Conservation (phyloP, 2,797 vertebrate genomes). For the Centropyge bicolor region DNA sequence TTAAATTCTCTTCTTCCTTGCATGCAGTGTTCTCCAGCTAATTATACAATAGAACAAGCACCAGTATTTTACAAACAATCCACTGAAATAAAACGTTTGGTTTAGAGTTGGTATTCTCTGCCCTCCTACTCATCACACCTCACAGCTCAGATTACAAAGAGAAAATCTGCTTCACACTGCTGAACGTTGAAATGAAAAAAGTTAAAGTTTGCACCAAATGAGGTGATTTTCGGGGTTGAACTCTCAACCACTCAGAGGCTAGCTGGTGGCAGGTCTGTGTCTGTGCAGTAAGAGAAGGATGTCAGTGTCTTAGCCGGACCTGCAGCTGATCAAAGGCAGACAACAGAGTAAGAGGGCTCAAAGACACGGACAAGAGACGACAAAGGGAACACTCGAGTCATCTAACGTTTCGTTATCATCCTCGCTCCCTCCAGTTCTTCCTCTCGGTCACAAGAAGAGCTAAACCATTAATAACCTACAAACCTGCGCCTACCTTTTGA, state of each 20-base stretch:
- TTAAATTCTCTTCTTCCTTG: constrained; percentile 30
- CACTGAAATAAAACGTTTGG: constrained; percentile 63
- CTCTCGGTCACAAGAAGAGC: constrained; percentile 18
- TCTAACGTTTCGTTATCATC: constrained; percentile 61
- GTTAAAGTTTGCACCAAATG: constrained; percentile 13
- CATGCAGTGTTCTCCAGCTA: constrained; percentile 43
- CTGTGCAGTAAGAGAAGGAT: constrained; percentile 18
- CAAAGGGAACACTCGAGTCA: constrained; percentile 63
- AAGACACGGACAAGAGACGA: constrained; percentile 44
- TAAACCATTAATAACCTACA: constrained; percentile 21
- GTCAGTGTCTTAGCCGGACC: constrained; percentile 47
- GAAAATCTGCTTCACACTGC: constrained; percentile 17
- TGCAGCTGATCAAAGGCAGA: constrained; percentile 77
- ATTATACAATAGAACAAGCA: constrained; percentile 48
- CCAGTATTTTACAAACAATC: constrained; percentile 48
- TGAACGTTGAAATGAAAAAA: constrained; percentile 10
- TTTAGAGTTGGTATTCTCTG: constrained; percentile 49
- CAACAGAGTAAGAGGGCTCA: constrained; percentile 63
- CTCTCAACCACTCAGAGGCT: background rate
- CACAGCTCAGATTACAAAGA: constrained; percentile 67
- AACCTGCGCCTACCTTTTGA: constrained; percentile 9
- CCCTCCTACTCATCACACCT: constrained; percentile 71
- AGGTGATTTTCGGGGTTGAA: background rate
- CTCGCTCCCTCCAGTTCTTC: constrained; percentile 46
- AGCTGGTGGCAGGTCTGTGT: constrained; percentile 11